Percentiles rank a stretch among this genome's conserved stretches.
Evolutionary conservation across 2,113 vertebrate species (phyloP).

Genomic region (Muntiacus reevesi): DNA sequence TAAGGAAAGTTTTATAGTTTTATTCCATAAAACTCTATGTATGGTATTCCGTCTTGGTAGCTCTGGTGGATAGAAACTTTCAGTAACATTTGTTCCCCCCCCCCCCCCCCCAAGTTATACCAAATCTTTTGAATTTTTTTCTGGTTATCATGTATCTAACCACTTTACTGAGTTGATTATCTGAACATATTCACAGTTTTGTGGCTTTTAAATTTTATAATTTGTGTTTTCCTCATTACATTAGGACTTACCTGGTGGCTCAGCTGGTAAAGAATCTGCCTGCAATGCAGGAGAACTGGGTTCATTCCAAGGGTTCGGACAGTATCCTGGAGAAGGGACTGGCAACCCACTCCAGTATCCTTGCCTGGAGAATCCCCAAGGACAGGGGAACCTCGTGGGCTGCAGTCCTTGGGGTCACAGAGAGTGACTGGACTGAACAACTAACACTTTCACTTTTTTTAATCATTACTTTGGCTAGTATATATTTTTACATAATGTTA

Average conservation of each 20-base stretch:
- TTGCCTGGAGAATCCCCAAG: background rate
- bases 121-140: background rate
- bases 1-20: background rate
- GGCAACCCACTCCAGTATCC: background rate
- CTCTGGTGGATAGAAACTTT: background rate
- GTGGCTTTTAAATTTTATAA: slow-evolving; percentile 13
- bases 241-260: background rate
- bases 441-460: background rate
- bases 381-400: background rate
- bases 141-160: background rate
- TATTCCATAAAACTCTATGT: background rate
- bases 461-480: background rate
- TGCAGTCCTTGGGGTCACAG: background rate
- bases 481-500: background rate
- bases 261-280: background rate
- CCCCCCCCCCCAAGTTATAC: background rate
- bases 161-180: background rate
- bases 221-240: background rate
- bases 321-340: background rate
- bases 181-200: background rate
- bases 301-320: background rate
- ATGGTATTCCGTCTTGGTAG: background rate
- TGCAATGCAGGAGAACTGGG: background rate
- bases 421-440: background rate
- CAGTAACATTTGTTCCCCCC: background rate